Base-by-base conservation (phyloP, 2,888 invertebrate species). In the Dicyrtomina minuta region DNA sequence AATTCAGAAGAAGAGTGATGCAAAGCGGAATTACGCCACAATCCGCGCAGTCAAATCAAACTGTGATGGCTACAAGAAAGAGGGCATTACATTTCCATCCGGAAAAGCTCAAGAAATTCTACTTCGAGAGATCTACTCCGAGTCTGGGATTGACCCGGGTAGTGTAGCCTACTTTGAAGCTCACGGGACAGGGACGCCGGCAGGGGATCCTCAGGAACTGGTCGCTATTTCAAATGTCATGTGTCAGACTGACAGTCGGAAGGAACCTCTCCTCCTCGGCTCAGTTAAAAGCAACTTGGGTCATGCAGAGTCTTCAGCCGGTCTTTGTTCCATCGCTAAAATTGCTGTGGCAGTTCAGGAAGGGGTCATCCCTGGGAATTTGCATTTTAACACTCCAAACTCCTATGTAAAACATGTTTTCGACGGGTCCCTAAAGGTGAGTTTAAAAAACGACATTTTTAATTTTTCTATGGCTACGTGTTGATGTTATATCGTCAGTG, bases 321-420 rank as follows among this genome's bases (percentile, higher is more conserved):
- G n/a, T n/a, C n/a, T n/a, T n/a, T n/a, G n/a, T 56, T 81, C 92
- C 0, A 81, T 95, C 71, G 87, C 90, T 0, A 95, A 95, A 85
- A 90, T 88, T 75, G 80, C 79, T n/a, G 72, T 79, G 22, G 75
- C 77, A 8, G 68, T 79, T 64, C 75, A 60, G 49, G 87, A 87
- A 3, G 90, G 90, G 0, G 82, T 85, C 24, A 87, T 97, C 59
- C 90, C 96, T 0, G 92, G 93, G 24, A 98, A 98, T 83, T 84
- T 98, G 70, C 97, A 98, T 82, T 98, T 87, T 83, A 84, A 87
- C 68, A 84, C 81, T 17, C 95, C 98, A 1, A 98, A 97, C 82
- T 85, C 88, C 0, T 91, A 96, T 81, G 12, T 15, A 3, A 24
- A 58, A 10, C 39, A 41, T 13, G 43, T 41, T 8, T 41, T 41